A percentile compares a stretch with the other conserved stretches of the same genome.
Evolutionary conservation across 2,113 vertebrate genomes (phyloP).

Genomic region (Petrocephalus zakoni): DNA sequence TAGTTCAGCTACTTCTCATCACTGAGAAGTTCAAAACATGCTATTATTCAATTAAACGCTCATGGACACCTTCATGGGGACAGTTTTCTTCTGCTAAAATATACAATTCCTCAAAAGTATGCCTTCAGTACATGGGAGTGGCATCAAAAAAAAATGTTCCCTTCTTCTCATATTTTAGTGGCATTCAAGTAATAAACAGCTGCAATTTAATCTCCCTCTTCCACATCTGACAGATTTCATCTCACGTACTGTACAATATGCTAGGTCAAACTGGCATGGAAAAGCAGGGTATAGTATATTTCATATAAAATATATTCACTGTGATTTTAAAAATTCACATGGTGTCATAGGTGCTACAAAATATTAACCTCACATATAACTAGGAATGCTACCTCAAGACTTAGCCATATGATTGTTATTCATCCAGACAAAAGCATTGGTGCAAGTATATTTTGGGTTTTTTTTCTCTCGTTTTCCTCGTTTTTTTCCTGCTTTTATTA

Average conservation of each 20-base stretch:
- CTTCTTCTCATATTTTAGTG: neutral
- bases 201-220: neutral
- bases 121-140: neutral
- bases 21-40: neutral
- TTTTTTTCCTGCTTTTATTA: constrained; percentile 36
- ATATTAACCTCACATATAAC: constrained; percentile 9
- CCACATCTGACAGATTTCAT: neutral
- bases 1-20: neutral
- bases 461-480: constrained; percentile 12
- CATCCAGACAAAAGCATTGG: neutral
- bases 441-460: neutral
- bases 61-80: neutral
- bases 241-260: constrained; percentile 9
- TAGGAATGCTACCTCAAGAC: constrained; percentile 18
- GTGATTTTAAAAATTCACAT: constrained; percentile 5
- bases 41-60: neutral
- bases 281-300: constrained; percentile 15
- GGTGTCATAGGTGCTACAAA: constrained; percentile 11
- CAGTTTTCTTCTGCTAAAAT: neutral
- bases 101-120: neutral
- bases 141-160: neutral
- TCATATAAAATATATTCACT: constrained; percentile 4
- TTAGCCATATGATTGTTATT: neutral
- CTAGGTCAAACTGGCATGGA: constrained; percentile 9
- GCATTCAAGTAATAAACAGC: neutral